Evolutionary conservation across 2,888 invertebrate species (phyloP).

Genomic region (Drosophila planitibia): DNA sequence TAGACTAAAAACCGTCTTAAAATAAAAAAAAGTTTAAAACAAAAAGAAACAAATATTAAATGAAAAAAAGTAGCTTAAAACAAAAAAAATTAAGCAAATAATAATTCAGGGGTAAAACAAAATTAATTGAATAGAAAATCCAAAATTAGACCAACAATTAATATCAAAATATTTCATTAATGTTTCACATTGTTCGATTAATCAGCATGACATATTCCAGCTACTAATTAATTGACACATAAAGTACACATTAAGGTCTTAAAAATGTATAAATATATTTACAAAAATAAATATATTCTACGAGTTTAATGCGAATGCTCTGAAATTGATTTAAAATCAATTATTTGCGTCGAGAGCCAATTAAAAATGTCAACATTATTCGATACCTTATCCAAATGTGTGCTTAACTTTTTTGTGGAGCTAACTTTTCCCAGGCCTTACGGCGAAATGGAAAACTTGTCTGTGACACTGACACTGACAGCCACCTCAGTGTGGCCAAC

Average conservation of each 20-base stretch:
- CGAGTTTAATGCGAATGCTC: conserved; percentile 1
- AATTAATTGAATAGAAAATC: background rate
- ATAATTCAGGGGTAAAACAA: background rate
- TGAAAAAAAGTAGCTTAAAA: background rate
- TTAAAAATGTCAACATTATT: conserved; percentile 50
- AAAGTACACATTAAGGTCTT: background rate
- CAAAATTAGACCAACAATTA: background rate
- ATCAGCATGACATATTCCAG: background rate
- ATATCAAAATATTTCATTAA: background rate
- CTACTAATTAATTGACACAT: background rate
- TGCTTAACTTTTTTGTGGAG: conserved; percentile 30
- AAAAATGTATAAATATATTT: background rate
- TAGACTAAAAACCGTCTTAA: no score
- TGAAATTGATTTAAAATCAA: conserved; percentile 12
- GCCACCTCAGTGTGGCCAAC: conserved; percentile 47
- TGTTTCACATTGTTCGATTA: background rate
- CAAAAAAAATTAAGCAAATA: background rate
- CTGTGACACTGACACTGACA: conserved; percentile 69
- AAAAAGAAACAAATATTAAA: background rate
- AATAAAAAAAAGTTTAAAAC: background rate
- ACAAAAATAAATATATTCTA: background rate
- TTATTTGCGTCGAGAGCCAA: conserved; percentile 42
- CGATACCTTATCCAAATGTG: conserved; percentile 37
- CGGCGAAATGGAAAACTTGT: conserved; percentile 55
- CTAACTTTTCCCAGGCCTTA: conserved; percentile 62